Base-by-base conservation (phyloP, 1,140 invertebrate species). In the Eupeodes corollae region DNA sequence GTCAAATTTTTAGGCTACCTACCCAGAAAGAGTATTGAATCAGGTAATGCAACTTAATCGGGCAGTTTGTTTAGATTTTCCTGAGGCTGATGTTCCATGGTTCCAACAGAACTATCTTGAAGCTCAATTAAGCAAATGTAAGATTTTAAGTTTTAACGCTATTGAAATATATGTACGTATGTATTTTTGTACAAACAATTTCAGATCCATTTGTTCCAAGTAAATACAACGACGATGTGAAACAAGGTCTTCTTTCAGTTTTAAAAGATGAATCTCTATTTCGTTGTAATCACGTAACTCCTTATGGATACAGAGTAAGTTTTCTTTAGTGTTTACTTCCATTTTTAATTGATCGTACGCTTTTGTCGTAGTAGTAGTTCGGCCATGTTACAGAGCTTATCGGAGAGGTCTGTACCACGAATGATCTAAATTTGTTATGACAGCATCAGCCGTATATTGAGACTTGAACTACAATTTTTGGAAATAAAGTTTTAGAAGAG, bases 41-140 rank as follows among this genome's bases (percentile, higher is more conserved):
- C 55, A 57, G 32, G 69, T 80, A 13, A 79, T 81, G 78, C 67
- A 77, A 44, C 53, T 81, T 14, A 81, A 81, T 62, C 66, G 79
- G 45, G 71, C 76, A 6, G 76, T 80, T 10, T 81, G 79, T 50
- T 58, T 81, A 15, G 79, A 79, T 59, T 68, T 77, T 54, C 77
- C 79, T 0, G 73, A 79, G 56, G 61, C 68, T 15, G 73, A 75
- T 54, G 68, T 81, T 26, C 79, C 79, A 3, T 81, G 79, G 79
- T 80, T 81, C 55, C 79, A 81, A 61, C 70, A 77, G 50, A 78
- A 78, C 51, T 79, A 76, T 50, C 68, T 78, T 32, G 65, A 79
- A 57, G 73, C 65, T 6, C 65, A 68, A 51, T 52, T 66, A 16
- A 63, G 54, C 46, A 68, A 61, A 45, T 58, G 64, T 65, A 59